Percentiles rank a stretch among this genome's conserved stretches.
Conservation (phyloP, 2,888 invertebrate genomes). For the Cataglyphis altisquamis region DNA sequence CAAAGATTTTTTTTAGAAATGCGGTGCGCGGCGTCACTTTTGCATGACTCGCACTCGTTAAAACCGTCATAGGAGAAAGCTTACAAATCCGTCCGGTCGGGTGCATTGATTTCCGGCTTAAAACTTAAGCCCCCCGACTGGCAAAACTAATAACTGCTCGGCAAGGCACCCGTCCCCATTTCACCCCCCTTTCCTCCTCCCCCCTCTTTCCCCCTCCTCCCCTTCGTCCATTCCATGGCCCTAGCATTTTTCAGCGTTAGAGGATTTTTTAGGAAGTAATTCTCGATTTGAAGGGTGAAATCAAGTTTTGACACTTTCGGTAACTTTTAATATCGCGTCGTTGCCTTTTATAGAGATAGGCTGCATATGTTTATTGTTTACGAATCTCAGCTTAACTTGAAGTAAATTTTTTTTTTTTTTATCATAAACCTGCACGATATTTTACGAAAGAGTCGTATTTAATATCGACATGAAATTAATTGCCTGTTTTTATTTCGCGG, state of each 20-base stretch:
- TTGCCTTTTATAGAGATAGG: not conserved
- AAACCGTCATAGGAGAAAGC: conserved; percentile 76
- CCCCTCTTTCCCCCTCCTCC: too few relatives aligned
- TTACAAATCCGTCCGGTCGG: conserved; percentile 76
- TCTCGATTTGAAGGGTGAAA: conserved; percentile 67
- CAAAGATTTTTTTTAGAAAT: conserved; percentile 66
- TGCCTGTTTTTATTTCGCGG: not conserved
- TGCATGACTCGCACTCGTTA: conserved; percentile 75
- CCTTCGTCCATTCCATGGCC: conserved; percentile 48
- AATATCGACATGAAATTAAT: conserved; percentile 12
- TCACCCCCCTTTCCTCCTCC: not conserved
- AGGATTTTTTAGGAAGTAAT: conserved; percentile 75
- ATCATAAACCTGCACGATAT: not conserved
- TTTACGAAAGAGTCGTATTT: not conserved
- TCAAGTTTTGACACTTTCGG: conserved; percentile 58
- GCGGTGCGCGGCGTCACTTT: conserved; percentile 70
- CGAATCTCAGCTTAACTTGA: conserved; percentile 1
- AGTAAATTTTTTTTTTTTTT: conserved; percentile 2
- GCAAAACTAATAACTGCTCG: conserved; percentile 78
- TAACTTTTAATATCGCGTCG: conserved; percentile 21
- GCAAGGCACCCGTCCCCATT: conserved; percentile 60
- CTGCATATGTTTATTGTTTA: not conserved
- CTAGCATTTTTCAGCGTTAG: conserved; percentile 68
- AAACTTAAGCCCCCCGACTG: conserved; percentile 75
- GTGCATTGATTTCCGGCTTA: conserved; percentile 78